A percentile compares a stretch with the other conserved stretches of the same genome.
These are phyloP conservation scores for Venustoraphidia nigricollis DNA, from an alignment of 2,888 invertebrate species.

Conservation along the genomic window DNA sequence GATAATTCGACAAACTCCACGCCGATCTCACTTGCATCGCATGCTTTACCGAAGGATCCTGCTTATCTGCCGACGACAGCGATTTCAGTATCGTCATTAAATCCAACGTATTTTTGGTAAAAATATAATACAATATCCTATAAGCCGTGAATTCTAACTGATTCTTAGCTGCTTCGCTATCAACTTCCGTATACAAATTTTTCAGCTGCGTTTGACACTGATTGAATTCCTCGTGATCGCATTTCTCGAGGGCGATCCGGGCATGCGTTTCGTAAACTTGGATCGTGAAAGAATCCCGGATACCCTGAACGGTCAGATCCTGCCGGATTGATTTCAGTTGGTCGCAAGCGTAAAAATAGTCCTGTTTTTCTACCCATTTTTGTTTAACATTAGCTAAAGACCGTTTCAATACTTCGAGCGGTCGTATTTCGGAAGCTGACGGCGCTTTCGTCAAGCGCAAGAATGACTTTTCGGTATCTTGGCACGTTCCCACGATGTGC, in stretches of 20 bases:
- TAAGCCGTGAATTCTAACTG: constrained; percentile 91
- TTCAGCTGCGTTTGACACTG: constrained; percentile 98
- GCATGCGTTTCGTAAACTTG: constrained; percentile 98
- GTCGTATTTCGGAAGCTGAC: constrained; percentile 79
- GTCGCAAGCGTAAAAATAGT: constrained; percentile 95
- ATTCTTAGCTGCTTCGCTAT: constrained; percentile 43
- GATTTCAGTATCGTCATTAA: constrained; percentile 80
- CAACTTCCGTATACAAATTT: constrained; percentile 77
- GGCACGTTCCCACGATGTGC: constrained; percentile 89
- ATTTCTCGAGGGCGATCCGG: constrained; percentile 91
- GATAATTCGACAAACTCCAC: constrained; percentile 86
- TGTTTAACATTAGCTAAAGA: constrained; percentile 83
- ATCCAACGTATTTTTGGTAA: constrained; percentile 94
- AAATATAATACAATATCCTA: constrained; percentile 91
- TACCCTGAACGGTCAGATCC: constrained; percentile 96
- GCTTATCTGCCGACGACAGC: constrained; percentile 59
- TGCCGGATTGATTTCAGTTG: constrained; percentile 97
- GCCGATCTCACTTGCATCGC: constrained; percentile 81
- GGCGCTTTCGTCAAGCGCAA: constrained; percentile 93
- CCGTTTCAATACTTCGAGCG: constrained; percentile 66
- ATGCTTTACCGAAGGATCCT: constrained; percentile 68
- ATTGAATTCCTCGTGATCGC: constrained; percentile 98
- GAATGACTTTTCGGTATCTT: constrained; percentile 90
- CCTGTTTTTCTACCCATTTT: constrained; percentile 77
- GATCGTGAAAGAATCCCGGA: constrained; percentile 89